These are phyloP conservation scores for Elanoides forficatus DNA, from an alignment of 2,113 vertebrate species.

Conservation along the genomic window DNA sequence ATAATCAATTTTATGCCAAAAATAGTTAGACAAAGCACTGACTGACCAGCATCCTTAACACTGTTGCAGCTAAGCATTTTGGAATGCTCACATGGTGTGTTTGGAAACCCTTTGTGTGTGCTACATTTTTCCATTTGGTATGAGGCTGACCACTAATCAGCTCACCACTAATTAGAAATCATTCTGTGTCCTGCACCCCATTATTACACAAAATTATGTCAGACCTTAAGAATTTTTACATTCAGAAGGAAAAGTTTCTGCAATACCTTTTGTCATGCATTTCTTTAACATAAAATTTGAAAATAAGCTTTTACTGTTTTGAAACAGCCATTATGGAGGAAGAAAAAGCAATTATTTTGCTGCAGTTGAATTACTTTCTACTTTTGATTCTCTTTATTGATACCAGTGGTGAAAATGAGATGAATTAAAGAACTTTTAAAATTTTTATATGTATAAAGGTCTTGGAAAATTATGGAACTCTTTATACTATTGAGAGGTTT, in stretches of 20 bases:
- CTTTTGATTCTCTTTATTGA: background rate
- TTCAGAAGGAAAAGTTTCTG: background rate
- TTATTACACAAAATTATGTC: slow-evolving; percentile 44
- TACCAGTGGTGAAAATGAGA: background rate
- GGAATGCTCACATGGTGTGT: slow-evolving; percentile 16
- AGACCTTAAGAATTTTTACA: slow-evolving; percentile 23
- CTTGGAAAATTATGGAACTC: background rate
- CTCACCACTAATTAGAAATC: slow-evolving; percentile 64
- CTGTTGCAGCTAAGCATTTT: slow-evolving; percentile 45
- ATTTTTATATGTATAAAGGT: background rate
- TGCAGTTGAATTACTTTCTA: background rate
- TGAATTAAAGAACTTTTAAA: background rate
- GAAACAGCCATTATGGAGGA: background rate
- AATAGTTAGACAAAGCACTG: background rate
- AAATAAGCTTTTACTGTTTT: background rate
- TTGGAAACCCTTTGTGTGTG: slow-evolving; percentile 4
- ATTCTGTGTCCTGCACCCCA: background rate
- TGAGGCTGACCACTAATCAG: slow-evolving; percentile 41
- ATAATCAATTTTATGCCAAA: background rate
- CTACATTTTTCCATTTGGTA: slow-evolving; percentile 16
- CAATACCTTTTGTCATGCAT: background rate
- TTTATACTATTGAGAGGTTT: background rate
- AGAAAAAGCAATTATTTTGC: background rate
- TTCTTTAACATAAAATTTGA: background rate
- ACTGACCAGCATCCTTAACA: slow-evolving; percentile 2